A percentile compares a stretch with the other conserved stretches of the same genome.
Conservation (phyloP, 2,797 vertebrate genomes). For the Apogon hyalosoma region DNA sequence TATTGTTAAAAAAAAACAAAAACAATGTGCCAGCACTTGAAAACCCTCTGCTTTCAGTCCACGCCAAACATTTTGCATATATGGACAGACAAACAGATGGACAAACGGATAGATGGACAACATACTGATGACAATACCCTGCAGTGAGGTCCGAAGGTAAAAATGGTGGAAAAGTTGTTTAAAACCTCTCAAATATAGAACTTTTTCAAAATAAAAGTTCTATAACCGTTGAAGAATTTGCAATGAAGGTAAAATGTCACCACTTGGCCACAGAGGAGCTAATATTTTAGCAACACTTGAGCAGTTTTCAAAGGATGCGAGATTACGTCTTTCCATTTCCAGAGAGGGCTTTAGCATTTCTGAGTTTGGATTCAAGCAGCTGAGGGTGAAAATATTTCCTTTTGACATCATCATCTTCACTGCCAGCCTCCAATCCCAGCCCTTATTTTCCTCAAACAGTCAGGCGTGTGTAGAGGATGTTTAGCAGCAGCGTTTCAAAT, state of each 20-base stretch:
- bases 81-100: too few species aligned
- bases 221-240: constrained; percentile 8
- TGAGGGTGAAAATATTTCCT: constrained; percentile 45
- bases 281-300: constrained; percentile 15
- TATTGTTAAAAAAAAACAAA: too few species aligned
- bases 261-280: background rate
- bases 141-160: too few species aligned
- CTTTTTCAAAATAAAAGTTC: background rate
- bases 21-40: too few species aligned
- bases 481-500: constrained; percentile 55
- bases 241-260: constrained; percentile 30
- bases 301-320: constrained; percentile 24
- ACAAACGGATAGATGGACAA: too few species aligned
- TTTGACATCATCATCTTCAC: constrained; percentile 56
- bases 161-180: too few species aligned
- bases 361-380: constrained; percentile 9
- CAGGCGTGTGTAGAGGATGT: constrained; percentile 28
- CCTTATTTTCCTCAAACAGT: constrained; percentile 39
- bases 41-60: too few species aligned
- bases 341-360: constrained; percentile 32
- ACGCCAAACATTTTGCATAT: too few species aligned
- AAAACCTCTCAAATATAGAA: background rate
- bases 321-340: constrained; percentile 30
- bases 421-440: constrained; percentile 28
- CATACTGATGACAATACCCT: too few species aligned